Evolutionary conservation across 2,888 invertebrate genomes (phyloP).

Genomic region (Agelastica alni): DNA sequence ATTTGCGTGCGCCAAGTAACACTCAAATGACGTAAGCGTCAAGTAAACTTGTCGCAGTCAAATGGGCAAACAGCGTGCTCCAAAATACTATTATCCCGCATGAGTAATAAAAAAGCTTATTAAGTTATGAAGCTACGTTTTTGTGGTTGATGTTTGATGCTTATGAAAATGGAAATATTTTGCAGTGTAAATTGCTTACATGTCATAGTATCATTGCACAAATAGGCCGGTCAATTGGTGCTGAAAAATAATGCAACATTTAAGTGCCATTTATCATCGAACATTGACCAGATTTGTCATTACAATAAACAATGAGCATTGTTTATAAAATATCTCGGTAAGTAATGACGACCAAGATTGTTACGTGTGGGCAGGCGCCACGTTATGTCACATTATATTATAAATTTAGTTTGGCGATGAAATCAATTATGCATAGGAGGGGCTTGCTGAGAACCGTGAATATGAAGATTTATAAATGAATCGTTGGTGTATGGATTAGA

Average conservation of each 20-base stretch:
- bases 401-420: constrained; percentile 12
- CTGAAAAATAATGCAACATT: constrained; percentile 24
- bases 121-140: no score
- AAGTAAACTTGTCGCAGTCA: no score
- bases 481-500: neutral
- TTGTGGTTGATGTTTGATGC: no score
- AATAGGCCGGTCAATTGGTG: constrained; percentile 23
- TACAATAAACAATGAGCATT: constrained; percentile 32
- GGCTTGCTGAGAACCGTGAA: neutral
- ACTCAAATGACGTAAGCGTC: no score
- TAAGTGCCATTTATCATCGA: constrained; percentile 29
- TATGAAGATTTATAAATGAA: constrained; percentile 3
- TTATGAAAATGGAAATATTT: neutral
- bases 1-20: no score
- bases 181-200: neutral
- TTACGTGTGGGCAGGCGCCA: constrained; percentile 23
- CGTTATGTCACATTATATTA: constrained; percentile 18
- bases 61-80: no score
- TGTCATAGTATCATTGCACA: constrained; percentile 9
- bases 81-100: no score
- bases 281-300: constrained; percentile 30
- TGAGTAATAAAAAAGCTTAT: no score
- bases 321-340: constrained; percentile 24
- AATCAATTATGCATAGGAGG: constrained; percentile 20
- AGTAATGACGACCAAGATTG: constrained; percentile 23